Conservation (phyloP, 2,113 vertebrate species). For the Cyphomyrus discorhynchus region DNA sequence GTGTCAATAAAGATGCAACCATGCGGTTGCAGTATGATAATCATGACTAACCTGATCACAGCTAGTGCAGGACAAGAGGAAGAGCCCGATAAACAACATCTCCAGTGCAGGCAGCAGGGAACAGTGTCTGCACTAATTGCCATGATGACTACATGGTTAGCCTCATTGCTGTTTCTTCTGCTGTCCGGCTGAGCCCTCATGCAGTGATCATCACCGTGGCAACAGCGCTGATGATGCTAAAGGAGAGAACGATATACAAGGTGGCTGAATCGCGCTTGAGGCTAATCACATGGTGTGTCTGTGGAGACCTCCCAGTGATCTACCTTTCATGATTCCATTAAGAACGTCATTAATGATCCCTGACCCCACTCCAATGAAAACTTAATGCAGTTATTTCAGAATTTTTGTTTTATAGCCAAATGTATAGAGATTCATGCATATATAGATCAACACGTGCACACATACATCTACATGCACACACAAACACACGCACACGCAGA, state of each 20-base stretch:
- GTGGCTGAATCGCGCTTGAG: neutral
- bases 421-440: neutral
- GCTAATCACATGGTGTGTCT: neutral
- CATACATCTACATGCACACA: neutral
- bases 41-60: conserved; percentile 39
- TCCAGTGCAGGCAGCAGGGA: conserved; percentile 10
- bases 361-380: neutral
- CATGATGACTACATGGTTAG: neutral
- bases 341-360: neutral
- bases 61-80: conserved; percentile 36
- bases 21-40: conserved; percentile 44
- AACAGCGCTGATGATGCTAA: neutral
- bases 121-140: neutral
- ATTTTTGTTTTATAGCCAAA: neutral
- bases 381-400: neutral
- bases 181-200: neutral
- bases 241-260: neutral
- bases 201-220: neutral
- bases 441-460: neutral
- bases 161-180: neutral
- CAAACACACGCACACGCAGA: neutral
- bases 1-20: conserved; percentile 31
- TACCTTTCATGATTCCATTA: neutral
- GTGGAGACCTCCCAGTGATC: neutral
- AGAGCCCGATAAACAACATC: conserved; percentile 7